Conservation (phyloP, 1,140 invertebrate species). For the Trichonephila inaurata region DNA sequence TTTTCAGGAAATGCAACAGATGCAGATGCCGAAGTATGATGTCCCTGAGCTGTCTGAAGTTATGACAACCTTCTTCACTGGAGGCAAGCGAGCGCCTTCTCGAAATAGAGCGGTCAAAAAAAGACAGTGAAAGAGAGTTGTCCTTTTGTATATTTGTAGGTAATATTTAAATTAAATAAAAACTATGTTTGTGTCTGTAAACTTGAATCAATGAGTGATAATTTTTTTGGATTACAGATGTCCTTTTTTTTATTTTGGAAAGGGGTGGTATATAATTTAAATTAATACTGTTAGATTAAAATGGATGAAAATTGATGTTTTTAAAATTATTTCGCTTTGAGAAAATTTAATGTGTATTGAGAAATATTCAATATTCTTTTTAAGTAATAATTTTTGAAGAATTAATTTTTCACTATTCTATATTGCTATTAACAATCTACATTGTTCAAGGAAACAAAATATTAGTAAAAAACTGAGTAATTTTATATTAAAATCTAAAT, state of each 20-base stretch:
- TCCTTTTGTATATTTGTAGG: conserved; percentile 30
- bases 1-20: conserved; percentile 91
- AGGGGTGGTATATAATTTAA: too few species aligned
- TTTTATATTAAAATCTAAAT: too few species aligned
- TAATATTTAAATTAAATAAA: conserved; percentile 39
- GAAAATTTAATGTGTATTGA: too few species aligned
- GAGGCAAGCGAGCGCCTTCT: conserved; percentile 69
- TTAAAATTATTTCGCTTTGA: too few species aligned
- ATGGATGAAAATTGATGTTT: too few species aligned
- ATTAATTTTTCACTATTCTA: too few species aligned
- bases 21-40: conserved; percentile 90
- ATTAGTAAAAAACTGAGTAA: too few species aligned
- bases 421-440: too few species aligned
- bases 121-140: conserved; percentile 81
- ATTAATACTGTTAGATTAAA: too few species aligned
- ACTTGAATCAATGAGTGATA: background rate
- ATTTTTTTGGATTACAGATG: background rate
- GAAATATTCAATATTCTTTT: too few species aligned
- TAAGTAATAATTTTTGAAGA: too few species aligned
- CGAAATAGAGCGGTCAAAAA: conserved; percentile 86
- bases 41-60: conserved; percentile 96
- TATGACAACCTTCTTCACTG: conserved; percentile 83
- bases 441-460: too few species aligned
- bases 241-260: background rate
- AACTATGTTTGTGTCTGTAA: background rate